Percentiles rank a stretch among this genome's conserved stretches.
Evolutionary conservation across 2,797 vertebrate species (phyloP).

Genomic region (Xenops minutus): DNA sequence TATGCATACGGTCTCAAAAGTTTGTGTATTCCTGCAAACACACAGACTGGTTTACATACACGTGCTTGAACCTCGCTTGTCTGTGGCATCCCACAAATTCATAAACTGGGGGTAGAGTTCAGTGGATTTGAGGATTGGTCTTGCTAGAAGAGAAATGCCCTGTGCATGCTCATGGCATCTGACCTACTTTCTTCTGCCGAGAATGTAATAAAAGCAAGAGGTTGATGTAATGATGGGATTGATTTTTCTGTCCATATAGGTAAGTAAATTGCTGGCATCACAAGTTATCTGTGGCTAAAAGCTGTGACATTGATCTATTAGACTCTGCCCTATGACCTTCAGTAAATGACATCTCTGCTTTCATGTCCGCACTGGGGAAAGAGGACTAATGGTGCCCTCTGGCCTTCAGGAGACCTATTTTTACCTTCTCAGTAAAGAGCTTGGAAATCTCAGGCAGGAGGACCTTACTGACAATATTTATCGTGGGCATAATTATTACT

Average conservation of each 20-base stretch:
- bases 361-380: neutral
- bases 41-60: neutral
- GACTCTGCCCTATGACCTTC: slow-evolving; percentile 29
- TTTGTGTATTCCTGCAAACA: neutral
- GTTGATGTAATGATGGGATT: slow-evolving; percentile 36
- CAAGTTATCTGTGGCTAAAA: slow-evolving; percentile 61
- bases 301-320: slow-evolving; percentile 59
- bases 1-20: neutral
- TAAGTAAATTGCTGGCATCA: slow-evolving; percentile 64
- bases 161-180: neutral
- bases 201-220: slow-evolving; percentile 50
- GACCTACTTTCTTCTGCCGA: slow-evolving; percentile 39
- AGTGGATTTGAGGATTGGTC: neutral
- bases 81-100: neutral
- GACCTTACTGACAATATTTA: neutral
- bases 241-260: slow-evolving; percentile 58
- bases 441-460: neutral
- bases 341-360: slow-evolving; percentile 26
- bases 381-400: slow-evolving; percentile 20
- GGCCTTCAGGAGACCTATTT: neutral
- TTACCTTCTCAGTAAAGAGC: neutral
- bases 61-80: neutral
- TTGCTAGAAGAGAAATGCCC: neutral
- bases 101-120: neutral
- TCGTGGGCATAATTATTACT: neutral